Conservation (phyloP, 2,113 vertebrate genomes). For the Mesembrinibis cayennensis region DNA sequence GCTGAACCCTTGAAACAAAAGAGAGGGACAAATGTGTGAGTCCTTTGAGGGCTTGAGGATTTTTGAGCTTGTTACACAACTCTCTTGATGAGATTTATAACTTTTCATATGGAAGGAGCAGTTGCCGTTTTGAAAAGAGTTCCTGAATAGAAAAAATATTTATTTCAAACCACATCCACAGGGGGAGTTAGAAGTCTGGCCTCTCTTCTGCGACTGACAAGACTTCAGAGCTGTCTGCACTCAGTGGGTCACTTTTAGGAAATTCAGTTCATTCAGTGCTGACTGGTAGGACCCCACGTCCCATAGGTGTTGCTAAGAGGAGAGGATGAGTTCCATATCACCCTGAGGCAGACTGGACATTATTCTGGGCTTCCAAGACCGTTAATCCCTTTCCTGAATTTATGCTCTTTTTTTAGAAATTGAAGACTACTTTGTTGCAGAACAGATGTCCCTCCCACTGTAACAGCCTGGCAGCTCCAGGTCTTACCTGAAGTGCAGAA, state of each 20-base stretch:
- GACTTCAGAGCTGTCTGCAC: neutral
- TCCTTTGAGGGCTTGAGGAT: neutral
- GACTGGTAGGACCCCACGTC: neutral
- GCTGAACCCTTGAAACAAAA: neutral
- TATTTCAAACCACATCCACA: neutral
- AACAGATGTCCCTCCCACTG: neutral
- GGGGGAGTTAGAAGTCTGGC: neutral
- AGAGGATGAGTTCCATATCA: neutral
- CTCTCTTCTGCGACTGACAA: neutral
- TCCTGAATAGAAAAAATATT: neutral
- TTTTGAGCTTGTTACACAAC: neutral
- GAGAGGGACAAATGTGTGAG: neutral
- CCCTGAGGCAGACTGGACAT: neutral
- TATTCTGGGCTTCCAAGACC: neutral
- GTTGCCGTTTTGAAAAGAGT: neutral
- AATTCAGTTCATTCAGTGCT: neutral
- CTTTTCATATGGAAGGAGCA: neutral
- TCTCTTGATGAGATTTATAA: neutral
- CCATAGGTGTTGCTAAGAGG: neutral
- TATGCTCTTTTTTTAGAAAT: neutral
- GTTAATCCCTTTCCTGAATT: neutral
- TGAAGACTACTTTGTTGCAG: accelerated
- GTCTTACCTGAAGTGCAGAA: neutral
- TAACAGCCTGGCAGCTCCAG: neutral
- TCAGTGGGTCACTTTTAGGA: neutral